Evolutionary conservation across 2,888 invertebrate genomes (phyloP).

Genomic region (Pandemis cinnamomeana): DNA sequence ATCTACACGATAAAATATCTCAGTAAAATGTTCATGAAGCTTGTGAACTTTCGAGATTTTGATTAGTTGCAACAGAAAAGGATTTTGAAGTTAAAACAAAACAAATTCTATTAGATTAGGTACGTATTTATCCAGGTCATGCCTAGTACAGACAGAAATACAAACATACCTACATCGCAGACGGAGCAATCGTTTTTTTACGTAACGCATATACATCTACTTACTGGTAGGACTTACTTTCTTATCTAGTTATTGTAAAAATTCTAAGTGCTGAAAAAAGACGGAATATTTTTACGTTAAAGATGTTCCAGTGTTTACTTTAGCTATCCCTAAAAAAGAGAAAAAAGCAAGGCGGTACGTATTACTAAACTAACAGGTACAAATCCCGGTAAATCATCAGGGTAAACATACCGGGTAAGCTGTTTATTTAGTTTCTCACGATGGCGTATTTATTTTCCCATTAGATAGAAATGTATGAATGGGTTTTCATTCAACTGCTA

Average conservation of each 20-base stretch:
- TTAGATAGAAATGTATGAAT: constrained; percentile 40
- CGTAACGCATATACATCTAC: no score
- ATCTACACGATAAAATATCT: no score
- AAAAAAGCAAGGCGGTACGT: constrained; percentile 30
- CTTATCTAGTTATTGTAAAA: neutral
- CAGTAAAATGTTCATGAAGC: no score
- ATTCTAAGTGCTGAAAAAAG: neutral
- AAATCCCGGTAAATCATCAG: constrained; percentile 39
- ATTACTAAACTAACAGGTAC: constrained; percentile 39
- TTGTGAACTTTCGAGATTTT: no score
- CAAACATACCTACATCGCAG: no score
- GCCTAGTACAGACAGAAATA: no score
- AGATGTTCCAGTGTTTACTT: constrained; percentile 34
- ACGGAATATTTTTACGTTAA: constrained; percentile 13
- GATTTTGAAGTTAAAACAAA: no score
- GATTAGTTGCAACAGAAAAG: no score
- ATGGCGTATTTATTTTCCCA: constrained; percentile 39
- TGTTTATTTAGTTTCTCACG: constrained; percentile 42
- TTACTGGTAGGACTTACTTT: no score
- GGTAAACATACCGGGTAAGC: constrained; percentile 34
- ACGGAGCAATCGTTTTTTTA: no score
- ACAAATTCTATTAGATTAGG: no score
- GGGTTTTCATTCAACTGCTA: constrained; percentile 26
- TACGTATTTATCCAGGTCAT: no score
- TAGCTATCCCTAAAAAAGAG: constrained; percentile 31